phyloP scores from a whole-genome alignment of 2,113 vertebrate genomes.

The Gasterosteus nipponicus region DNA sequence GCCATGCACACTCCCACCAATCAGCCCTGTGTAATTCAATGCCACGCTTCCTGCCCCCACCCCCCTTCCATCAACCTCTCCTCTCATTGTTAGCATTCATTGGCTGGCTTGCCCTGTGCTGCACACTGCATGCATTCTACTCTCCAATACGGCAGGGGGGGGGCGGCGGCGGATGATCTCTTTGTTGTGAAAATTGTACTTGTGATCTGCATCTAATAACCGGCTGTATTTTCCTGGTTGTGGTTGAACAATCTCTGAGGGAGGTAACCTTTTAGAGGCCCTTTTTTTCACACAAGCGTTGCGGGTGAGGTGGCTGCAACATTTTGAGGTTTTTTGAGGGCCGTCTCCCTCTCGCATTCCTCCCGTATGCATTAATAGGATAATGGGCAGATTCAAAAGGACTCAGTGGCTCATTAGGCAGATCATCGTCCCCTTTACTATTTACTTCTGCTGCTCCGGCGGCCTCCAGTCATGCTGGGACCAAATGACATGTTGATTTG shows the following conservation, averaged over 20 bases:
- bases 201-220: constrained; percentile 5
- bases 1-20: constrained; percentile 40
- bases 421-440: constrained; percentile 43
- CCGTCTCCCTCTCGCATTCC: constrained; percentile 59
- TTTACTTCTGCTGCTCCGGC: constrained; percentile 33
- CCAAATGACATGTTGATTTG: constrained; percentile 4
- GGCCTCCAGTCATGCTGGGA: constrained; percentile 18
- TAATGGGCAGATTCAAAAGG: constrained; percentile 53
- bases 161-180: no score
- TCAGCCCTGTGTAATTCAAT: constrained; percentile 64
- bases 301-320: constrained; percentile 3
- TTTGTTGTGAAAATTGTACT: constrained; percentile 29
- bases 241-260: not conserved
- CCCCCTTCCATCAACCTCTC: not conserved
- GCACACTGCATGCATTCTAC: constrained; percentile 8
- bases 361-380: constrained; percentile 64
- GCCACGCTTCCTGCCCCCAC: constrained; percentile 61
- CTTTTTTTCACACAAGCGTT: constrained; percentile 1
- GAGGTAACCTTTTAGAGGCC: not conserved
- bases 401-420: constrained; percentile 56
- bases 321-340: constrained; percentile 36
- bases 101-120: constrained; percentile 20
- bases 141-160: constrained; percentile 1
- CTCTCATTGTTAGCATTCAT: constrained; percentile 36
- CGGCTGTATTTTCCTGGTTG: not conserved